Conservation (phyloP, 2,888 invertebrate species). For the Andrena bicolor region DNA sequence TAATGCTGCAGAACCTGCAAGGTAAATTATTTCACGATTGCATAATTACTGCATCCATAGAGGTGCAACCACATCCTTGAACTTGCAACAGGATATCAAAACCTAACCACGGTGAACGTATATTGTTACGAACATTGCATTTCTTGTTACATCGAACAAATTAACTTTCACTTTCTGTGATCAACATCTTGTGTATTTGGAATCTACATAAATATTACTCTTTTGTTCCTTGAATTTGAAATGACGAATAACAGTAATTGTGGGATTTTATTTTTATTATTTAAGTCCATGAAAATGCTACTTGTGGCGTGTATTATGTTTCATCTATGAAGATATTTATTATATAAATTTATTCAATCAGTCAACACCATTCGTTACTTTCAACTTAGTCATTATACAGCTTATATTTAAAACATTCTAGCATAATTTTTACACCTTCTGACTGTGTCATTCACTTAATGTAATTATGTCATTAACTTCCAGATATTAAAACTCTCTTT, state of each 20-base stretch:
- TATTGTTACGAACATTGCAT: conserved; percentile 42
- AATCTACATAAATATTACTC: not conserved
- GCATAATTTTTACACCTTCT: not conserved
- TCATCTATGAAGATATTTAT: too few relatives aligned
- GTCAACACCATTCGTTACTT: not conserved
- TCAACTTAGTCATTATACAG: not conserved
- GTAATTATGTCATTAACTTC: not conserved
- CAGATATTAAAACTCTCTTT: not conserved
- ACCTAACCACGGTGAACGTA: conserved; percentile 51
- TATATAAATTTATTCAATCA: not conserved
- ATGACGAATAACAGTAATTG: too few relatives aligned
- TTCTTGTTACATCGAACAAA: conserved; percentile 33
- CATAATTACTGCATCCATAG: conserved; percentile 28
- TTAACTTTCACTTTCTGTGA: conserved; percentile 24
- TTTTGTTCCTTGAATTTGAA: not conserved
- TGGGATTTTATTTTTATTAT: too few relatives aligned
- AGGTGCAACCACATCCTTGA: conserved; percentile 69
- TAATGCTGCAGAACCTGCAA: not conserved
- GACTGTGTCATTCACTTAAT: conserved; percentile 16
- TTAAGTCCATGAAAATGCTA: too few relatives aligned
- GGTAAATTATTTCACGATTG: conserved; percentile 16
- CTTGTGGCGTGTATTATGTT: too few relatives aligned
- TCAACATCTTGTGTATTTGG: too few relatives aligned
- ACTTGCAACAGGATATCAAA: conserved; percentile 76
- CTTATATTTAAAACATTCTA: not conserved